Evolutionary conservation across 2,888 invertebrate species (phyloP), one percentile per base, ranked within the genome.

Genomic region (Meta bourneti): DNA sequence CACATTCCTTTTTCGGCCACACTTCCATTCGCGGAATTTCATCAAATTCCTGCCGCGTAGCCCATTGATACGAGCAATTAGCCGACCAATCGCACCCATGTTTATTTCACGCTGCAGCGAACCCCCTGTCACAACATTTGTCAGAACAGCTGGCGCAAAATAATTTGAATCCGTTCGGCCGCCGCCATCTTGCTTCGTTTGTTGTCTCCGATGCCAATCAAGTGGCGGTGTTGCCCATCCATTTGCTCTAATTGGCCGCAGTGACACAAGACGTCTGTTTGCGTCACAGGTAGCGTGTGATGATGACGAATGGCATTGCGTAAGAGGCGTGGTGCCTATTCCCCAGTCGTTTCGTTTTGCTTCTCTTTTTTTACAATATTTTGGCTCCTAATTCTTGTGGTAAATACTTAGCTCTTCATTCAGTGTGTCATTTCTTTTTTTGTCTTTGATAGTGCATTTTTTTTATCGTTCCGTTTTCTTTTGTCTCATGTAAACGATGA

Each of bases 221-320:
- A 82, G 78, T 84, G 91, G 74, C 69, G 79, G 88, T 75, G 72
- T 84, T 80, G 74, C 84, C 89, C 91, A 92, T 92, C 91, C 89
- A 89, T 92, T 92, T 92, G 88, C 84, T 92, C 91, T 92, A 92
- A 92, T 92, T 92, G 91, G 91, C 84, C 88, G 69, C 84, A 92
- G 80, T 92, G 91, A 92, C 91, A 92, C 91, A 75, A 84, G 88
- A 92, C 88, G 88, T 92, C 91, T 92, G 91, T 92, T 85, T 80
- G 84, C 88, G 91, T 92, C 91, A 88, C 91, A 89, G 89, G 91
- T 88, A 84, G 89, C 89, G 91, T 89, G 91, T 92, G 91, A 92
- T 92, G 91, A 92, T 92, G 91, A 92, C 89, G 91, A 92, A 92
- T 92, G 91, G 89, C 79, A 74, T 92, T 89, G 54, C 91, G 88